phyloP scores from a whole-genome alignment of 1,140 invertebrate species.

The Drosophila sturtevanti region DNA sequence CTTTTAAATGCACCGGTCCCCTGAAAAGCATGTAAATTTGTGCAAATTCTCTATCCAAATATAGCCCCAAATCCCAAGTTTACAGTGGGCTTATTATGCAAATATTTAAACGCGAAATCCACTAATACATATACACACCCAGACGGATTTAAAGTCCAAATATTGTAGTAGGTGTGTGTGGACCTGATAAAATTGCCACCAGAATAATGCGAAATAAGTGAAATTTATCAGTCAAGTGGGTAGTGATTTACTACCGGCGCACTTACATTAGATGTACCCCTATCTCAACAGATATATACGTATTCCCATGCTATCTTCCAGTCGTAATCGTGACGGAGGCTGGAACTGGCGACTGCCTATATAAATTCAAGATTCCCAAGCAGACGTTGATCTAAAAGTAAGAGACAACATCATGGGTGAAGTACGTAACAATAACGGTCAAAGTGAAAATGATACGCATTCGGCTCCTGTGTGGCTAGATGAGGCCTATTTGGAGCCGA shows the following conservation, averaged over 20 bases:
- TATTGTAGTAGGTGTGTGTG: background rate
- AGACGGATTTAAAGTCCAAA: constrained; percentile 27
- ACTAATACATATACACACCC: background rate
- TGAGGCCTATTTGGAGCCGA: constrained; percentile 56
- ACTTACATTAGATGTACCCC: constrained; percentile 43
- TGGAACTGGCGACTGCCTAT: constrained; percentile 3
- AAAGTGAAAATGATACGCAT: constrained; percentile 41
- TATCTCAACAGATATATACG: constrained; percentile 25
- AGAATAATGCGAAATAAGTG: background rate
- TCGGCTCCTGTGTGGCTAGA: constrained; percentile 67
- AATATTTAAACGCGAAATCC: too few species aligned
- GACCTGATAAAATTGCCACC: constrained; percentile 26
- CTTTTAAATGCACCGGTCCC: background rate
- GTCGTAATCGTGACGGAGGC: constrained; percentile 16
- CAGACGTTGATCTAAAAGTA: constrained; percentile 17
- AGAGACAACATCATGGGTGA: constrained; percentile 45
- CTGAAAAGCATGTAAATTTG: background rate
- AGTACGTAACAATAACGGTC: constrained; percentile 27
- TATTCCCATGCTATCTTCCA: constrained; percentile 38
- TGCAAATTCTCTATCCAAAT: background rate
- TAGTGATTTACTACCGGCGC: constrained; percentile 38
- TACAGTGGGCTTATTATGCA: constrained; percentile 34
- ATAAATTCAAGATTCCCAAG: constrained; percentile 39
- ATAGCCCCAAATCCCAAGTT: background rate
- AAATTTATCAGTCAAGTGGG: constrained; percentile 23